Conservation (phyloP, 2,888 invertebrate genomes). For the Apodemia mormo region DNA sequence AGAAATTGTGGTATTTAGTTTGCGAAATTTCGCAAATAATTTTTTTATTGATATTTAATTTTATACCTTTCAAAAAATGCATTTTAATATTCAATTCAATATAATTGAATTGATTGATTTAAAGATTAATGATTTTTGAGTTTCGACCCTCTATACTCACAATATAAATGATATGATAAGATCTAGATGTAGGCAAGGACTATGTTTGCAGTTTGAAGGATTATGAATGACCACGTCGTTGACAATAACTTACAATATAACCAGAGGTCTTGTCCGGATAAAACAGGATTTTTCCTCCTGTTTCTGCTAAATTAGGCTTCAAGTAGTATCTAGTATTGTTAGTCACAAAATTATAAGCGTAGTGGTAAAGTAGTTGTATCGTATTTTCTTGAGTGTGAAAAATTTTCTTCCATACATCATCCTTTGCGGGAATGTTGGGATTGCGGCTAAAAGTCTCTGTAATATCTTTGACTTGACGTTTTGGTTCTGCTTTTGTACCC, state of each 20-base stretch:
- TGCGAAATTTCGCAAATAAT: too few species aligned
- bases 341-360: conserved; percentile 82
- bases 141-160: too few species aligned
- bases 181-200: too few species aligned
- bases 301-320: conserved; percentile 87
- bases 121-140: too few species aligned
- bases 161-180: too few species aligned
- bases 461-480: conserved; percentile 67
- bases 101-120: too few species aligned
- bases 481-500: conserved; percentile 57
- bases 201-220: too few species aligned
- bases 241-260: conserved; percentile 80
- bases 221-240: too few species aligned
- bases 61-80: too few species aligned
- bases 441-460: conserved; percentile 84
- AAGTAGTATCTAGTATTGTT: conserved; percentile 84
- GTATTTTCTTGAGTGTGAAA: conserved; percentile 83
- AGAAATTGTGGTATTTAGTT: too few species aligned
- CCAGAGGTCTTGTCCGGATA: conserved; percentile 84
- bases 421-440: conserved; percentile 71
- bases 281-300: conserved; percentile 84
- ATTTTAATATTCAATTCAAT: too few species aligned
- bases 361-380: conserved; percentile 84
- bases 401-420: conserved; percentile 84
- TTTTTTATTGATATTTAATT: too few species aligned